These are phyloP conservation scores for Phaenicophaeus curvirostris DNA, from an alignment of 2,797 vertebrate genomes.

Conservation along the genomic window DNA sequence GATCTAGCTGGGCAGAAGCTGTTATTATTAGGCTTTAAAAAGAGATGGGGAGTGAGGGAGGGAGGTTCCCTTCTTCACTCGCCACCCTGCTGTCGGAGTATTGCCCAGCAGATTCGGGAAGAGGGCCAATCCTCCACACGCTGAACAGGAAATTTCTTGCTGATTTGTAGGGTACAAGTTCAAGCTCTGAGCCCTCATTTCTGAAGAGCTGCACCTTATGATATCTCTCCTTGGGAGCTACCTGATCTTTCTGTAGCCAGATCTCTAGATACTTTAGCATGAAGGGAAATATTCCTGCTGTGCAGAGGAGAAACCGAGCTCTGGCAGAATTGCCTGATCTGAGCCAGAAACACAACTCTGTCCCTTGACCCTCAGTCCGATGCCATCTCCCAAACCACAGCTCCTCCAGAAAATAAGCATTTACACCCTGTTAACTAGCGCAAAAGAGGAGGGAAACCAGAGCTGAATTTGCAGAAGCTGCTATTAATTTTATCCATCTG, in stretches of 20 bases:
- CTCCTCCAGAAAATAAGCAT: not conserved
- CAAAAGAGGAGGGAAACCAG: not conserved
- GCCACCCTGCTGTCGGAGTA: fast-evolving
- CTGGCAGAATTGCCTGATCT: not conserved
- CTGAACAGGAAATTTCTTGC: not conserved
- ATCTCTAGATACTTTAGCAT: not conserved
- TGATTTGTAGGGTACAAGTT: not conserved
- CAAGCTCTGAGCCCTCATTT: not conserved
- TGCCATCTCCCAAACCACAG: not conserved
- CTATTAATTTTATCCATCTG: not conserved
- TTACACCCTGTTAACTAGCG: not conserved
- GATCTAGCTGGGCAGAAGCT: not conserved
- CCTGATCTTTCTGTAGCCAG: not conserved
- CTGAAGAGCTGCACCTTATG: not conserved
- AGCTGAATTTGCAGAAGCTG: not conserved
- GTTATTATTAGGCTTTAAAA: not conserved
- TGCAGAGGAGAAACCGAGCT: not conserved
- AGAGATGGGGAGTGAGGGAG: not conserved
- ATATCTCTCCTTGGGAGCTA: not conserved
- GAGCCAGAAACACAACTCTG: not conserved
- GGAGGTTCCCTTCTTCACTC: not conserved
- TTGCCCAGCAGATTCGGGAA: not conserved
- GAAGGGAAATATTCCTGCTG: not conserved
- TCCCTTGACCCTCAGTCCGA: not conserved
- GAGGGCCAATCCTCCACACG: not conserved